A percentile compares a stretch with the other conserved stretches of the same genome.
Conservation (phyloP, 2,888 invertebrate genomes). For the Agrilus cyanescens region DNA sequence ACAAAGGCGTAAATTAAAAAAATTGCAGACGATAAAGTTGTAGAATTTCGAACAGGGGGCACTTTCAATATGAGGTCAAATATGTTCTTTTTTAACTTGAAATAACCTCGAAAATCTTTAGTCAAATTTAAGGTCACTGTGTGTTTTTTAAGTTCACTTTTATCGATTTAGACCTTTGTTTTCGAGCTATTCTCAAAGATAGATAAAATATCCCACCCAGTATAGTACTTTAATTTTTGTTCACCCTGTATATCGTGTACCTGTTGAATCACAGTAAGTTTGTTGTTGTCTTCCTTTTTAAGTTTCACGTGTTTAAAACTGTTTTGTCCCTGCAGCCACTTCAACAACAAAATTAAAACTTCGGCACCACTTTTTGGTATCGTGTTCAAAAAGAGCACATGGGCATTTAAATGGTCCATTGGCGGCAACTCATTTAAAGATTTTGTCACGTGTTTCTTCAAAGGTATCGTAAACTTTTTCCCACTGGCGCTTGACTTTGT, state of each 20-base stretch:
- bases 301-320: constrained; percentile 45
- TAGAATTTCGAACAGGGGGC: no score
- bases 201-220: no score
- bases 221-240: not conserved
- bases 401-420: constrained; percentile 37
- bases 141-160: no score
- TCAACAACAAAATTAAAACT: constrained; percentile 44
- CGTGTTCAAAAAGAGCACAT: constrained; percentile 46
- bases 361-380: constrained; percentile 50
- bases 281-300: constrained; percentile 26
- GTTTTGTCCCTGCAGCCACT: constrained; percentile 46
- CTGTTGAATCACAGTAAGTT: constrained; percentile 32
- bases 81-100: no score
- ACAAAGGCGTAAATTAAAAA: no score
- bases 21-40: no score
- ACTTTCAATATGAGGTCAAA: no score
- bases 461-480: constrained; percentile 11
- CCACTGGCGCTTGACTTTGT: no score
- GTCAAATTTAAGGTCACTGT: no score
- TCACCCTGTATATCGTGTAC: constrained; percentile 21
- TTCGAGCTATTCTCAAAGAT: no score
- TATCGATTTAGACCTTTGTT: no score
- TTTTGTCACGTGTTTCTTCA: constrained; percentile 36
- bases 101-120: no score
- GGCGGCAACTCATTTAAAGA: constrained; percentile 39